phyloP scores from a whole-genome alignment of 2,797 vertebrate species.

The Falco peregrinus region DNA sequence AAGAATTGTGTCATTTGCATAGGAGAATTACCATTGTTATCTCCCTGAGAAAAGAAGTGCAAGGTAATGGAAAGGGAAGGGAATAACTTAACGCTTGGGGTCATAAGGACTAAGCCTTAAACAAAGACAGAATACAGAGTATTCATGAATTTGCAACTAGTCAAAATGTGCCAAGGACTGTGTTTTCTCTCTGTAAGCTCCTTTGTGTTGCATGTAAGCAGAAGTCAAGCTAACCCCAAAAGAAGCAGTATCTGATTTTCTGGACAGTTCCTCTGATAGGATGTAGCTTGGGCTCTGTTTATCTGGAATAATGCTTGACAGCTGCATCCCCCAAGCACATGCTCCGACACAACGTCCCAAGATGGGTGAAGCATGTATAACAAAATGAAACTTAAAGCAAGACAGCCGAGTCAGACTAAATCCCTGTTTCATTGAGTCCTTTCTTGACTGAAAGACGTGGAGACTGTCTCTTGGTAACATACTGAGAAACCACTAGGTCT shows the following conservation, averaged over 20 bases:
- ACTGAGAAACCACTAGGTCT: constrained; percentile 23
- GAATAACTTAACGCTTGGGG: not conserved
- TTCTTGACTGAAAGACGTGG: constrained; percentile 33
- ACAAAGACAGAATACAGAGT: constrained; percentile 36
- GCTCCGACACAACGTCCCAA: not conserved
- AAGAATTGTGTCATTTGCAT: not conserved
- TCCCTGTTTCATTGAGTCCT: constrained; percentile 36
- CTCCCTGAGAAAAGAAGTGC: not conserved
- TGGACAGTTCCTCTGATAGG: constrained; percentile 51
- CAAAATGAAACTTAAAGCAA: constrained; percentile 60
- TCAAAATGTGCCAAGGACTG: constrained; percentile 13
- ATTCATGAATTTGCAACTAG: constrained; percentile 48
- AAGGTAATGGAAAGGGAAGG: constrained; percentile 3
- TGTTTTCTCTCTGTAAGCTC: constrained; percentile 14
- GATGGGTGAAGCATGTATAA: constrained; percentile 32
- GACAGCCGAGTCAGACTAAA: constrained; percentile 49
- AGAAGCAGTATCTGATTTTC: constrained; percentile 59
- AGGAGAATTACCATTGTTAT: constrained; percentile 31
- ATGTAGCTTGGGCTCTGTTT: constrained; percentile 56
- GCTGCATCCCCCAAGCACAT: constrained; percentile 51
- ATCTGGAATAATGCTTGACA: constrained; percentile 62
- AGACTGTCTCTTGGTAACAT: constrained; percentile 18
- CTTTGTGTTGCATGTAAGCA: constrained; percentile 33
- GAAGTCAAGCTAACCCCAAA: constrained; percentile 35
- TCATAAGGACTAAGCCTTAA: constrained; percentile 39